These are phyloP conservation scores for Lampropteryx suffumata DNA, from an alignment of 2,888 invertebrate species.

Conservation along the genomic window DNA sequence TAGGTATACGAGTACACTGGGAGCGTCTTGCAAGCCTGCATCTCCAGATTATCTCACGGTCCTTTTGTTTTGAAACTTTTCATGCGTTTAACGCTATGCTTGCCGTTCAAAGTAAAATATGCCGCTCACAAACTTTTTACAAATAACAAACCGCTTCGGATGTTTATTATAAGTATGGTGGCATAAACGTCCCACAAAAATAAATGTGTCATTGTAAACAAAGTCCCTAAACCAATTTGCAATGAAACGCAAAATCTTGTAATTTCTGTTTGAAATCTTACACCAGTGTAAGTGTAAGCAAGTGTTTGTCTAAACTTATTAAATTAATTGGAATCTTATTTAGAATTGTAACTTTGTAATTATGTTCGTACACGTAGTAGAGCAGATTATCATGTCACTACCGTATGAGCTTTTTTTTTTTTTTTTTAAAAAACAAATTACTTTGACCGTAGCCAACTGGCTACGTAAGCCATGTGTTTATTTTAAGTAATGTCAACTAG, in stretches of 20 bases:
- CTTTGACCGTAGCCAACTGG: too few species aligned
- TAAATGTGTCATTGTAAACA: neutral
- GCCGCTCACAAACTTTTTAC: slow-evolving; percentile 29
- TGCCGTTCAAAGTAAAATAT: slow-evolving; percentile 32
- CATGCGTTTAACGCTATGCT: slow-evolving; percentile 10
- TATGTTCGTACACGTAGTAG: slow-evolving; percentile 23
- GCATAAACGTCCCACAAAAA: slow-evolving; percentile 9
- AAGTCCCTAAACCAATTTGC: neutral
- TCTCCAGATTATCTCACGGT: slow-evolving; percentile 23
- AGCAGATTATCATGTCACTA: slow-evolving; percentile 27
- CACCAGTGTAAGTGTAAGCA: slow-evolving; percentile 12
- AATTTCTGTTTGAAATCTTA: slow-evolving; percentile 19
- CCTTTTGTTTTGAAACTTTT: slow-evolving; percentile 33
- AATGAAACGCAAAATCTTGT: neutral
- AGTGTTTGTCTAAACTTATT: slow-evolving; percentile 14
- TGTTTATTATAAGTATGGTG: slow-evolving; percentile 18
- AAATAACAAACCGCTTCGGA: slow-evolving; percentile 39
- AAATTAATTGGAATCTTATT: slow-evolving; percentile 29
- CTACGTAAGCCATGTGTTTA: too few species aligned
- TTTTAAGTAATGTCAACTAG: too few species aligned
- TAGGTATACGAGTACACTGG: slow-evolving; percentile 14
- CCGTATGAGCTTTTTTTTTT: too few species aligned
- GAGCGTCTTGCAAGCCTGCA: slow-evolving; percentile 17
- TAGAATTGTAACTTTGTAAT: slow-evolving; percentile 32
- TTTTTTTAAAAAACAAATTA: too few species aligned